Percentiles rank a stretch among this genome's conserved stretches.
Evolutionary conservation across 1,140 invertebrate genomes (phyloP).

Genomic region (Zeugodacus cucurbitae): DNA sequence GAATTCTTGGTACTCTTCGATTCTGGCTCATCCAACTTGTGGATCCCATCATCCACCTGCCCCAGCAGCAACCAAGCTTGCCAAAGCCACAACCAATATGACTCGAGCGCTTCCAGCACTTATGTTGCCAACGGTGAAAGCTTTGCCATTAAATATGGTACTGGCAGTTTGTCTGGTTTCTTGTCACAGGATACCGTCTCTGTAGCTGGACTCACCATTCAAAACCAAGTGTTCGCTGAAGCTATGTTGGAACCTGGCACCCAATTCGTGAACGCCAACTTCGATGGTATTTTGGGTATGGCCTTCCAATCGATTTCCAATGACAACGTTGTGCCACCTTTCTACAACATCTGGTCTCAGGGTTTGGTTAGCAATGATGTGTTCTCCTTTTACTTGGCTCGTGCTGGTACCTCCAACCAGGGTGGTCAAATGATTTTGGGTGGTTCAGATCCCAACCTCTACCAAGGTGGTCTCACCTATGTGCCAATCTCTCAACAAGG

Average conservation of each 20-base stretch:
- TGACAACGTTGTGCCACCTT: slow-evolving; percentile 89
- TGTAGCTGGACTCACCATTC: slow-evolving; percentile 75
- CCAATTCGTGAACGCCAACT: slow-evolving; percentile 92
- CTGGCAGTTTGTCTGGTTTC: slow-evolving; percentile 93
- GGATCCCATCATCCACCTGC: slow-evolving; percentile 97
- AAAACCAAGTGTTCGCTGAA: slow-evolving; percentile 94
- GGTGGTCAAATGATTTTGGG: slow-evolving; percentile 59
- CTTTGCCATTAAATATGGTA: slow-evolving; percentile 95
- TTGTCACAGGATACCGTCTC: slow-evolving; percentile 87
- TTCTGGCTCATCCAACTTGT: slow-evolving; percentile 98
- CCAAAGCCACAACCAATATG: slow-evolving; percentile 87
- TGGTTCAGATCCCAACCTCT: slow-evolving; percentile 54
- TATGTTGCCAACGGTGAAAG: slow-evolving; percentile 89
- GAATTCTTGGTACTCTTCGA: slow-evolving; percentile 96
- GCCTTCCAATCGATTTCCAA: slow-evolving; percentile 88
- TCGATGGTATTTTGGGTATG: slow-evolving; percentile 97
- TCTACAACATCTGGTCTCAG: slow-evolving; percentile 94
- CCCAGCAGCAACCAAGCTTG: slow-evolving; percentile 88
- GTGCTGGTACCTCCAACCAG: slow-evolving; percentile 73
- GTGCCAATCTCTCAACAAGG: slow-evolving; percentile 57
- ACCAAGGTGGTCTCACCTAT: slow-evolving; percentile 54
- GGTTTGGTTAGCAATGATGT: slow-evolving; percentile 78
- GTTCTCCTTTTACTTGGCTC: slow-evolving; percentile 90
- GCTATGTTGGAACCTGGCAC: slow-evolving; percentile 90
- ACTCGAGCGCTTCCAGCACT: slow-evolving; percentile 82